Evolutionary conservation across 1,140 invertebrate species (phyloP), one percentile per base, ranked within the genome.

Genomic region (Apis laboriosa): DNA sequence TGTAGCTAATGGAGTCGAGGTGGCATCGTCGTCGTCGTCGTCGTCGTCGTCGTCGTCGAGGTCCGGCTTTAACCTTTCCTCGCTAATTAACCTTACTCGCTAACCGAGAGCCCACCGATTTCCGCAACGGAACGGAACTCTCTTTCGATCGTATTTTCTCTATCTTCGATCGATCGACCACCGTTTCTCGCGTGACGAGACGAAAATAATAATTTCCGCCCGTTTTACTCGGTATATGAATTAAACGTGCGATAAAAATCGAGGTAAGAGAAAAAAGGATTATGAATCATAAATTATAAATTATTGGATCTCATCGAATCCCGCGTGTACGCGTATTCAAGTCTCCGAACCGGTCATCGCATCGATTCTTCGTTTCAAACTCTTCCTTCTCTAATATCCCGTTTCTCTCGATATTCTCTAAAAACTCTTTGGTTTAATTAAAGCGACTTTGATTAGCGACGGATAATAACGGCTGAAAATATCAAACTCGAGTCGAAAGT

Each of bases 401-500:
- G 4, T 21, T 49, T 8, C 34, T 21, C 13, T 60, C 9, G 28
- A 53, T 21, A 19, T 56, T 43, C 70, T 53, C 51, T 28, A 21
- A 72, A 55, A 28, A 5, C 17, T n/a, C 21, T 21, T n/a, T n/a
- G n/a, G n/a, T n/a, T n/a, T n/a, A n/a, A n/a, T n/a, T n/a, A n/a
- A n/a, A 15, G 17, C 49, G 75, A 58, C 64, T 43, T 91, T 91
- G 90, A 91, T 90, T 89, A 88, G 85, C 81, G 73, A 74, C 82
- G 68, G 85, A 89, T 89, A 86, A 83, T 87, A 13, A 90, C 90
- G 90, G 91, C 92, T 90, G 91, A 90, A 89, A 90, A 72, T 77
- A 63, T 34, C 19, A 49, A 34, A 19, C 55, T 1, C 56, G 3
- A 13, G 19, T 34, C n/a, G 17, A 15, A 21, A 67, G 63, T 19